Conservation (phyloP, 2,888 invertebrate genomes). For the Meiosimyza platycephala region DNA sequence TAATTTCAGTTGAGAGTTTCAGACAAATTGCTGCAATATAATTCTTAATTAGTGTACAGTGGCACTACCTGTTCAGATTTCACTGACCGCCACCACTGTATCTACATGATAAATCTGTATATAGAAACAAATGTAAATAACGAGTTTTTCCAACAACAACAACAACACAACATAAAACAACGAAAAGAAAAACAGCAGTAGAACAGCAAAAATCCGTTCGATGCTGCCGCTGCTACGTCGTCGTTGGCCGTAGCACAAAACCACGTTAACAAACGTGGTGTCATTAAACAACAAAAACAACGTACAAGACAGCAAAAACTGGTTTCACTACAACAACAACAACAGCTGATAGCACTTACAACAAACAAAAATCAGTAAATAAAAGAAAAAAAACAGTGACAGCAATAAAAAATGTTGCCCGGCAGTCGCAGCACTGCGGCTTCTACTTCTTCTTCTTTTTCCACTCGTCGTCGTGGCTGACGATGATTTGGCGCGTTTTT, state of each 20-base stretch:
- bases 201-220: slow-evolving; percentile 15
- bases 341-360: slow-evolving; percentile 4
- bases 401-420: too few species aligned
- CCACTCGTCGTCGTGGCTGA: slow-evolving; percentile 1
- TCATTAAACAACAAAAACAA: slow-evolving; percentile 12
- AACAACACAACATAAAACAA: not conserved
- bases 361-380: not conserved
- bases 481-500: slow-evolving; percentile 29
- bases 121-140: too few species aligned
- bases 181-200: not conserved
- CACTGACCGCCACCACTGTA: too few species aligned
- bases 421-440: too few species aligned
- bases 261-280: not conserved
- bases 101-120: too few species aligned
- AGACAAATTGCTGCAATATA: too few species aligned
- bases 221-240: slow-evolving; percentile 6
- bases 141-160: not conserved
- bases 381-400: too few species aligned
- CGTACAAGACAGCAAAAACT: not conserved
- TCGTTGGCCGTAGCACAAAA: not conserved
- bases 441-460: too few species aligned
- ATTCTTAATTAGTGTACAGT: too few species aligned
- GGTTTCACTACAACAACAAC: slow-evolving; percentile 16
- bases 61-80: too few species aligned
- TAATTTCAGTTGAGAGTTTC: too few species aligned